These are phyloP conservation scores for Dolomedes plantarius DNA, from an alignment of 2,888 invertebrate species.

Conservation along the genomic window DNA sequence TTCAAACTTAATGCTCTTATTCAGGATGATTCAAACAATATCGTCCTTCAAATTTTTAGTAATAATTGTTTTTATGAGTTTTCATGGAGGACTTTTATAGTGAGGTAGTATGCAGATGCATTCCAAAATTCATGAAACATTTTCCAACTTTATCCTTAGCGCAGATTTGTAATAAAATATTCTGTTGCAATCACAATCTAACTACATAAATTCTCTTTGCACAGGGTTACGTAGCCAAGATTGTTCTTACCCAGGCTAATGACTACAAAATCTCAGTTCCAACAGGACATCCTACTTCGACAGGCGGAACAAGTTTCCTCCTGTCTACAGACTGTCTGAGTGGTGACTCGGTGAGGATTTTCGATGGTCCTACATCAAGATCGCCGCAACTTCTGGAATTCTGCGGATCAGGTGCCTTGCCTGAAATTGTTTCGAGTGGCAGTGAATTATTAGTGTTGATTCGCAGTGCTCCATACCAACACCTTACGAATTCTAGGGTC, in stretches of 20 bases:
- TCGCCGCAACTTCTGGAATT: conserved; percentile 87
- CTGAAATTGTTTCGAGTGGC: conserved; percentile 86
- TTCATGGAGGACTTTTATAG: no score
- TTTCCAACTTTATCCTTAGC: no score
- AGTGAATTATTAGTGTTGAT: conserved; percentile 87
- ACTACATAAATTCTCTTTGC: no score
- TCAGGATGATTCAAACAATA: no score
- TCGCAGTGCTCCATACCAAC: conserved; percentile 88
- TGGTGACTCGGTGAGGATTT: conserved; percentile 81
- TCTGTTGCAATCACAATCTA: no score
- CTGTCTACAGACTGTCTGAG: conserved; percentile 72
- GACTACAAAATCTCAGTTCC: conserved; percentile 86
- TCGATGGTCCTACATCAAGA: conserved; percentile 87
- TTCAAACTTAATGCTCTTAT: no score
- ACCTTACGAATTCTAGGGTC: conserved; percentile 83
- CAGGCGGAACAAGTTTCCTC: conserved; percentile 49
- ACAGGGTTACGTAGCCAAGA: conserved; percentile 83
- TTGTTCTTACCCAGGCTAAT: conserved; percentile 86
- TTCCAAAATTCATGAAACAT: no score
- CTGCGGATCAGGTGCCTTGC: conserved; percentile 88
- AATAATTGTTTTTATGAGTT: no score
- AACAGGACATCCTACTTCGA: conserved; percentile 71
- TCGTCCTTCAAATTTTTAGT: no score
- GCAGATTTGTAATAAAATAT: no score
- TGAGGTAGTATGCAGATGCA: no score